Percentiles rank a stretch among this genome's conserved stretches.
Conservation (phyloP, 2,113 vertebrate genomes). For the Crotophaga sulcirostris region DNA sequence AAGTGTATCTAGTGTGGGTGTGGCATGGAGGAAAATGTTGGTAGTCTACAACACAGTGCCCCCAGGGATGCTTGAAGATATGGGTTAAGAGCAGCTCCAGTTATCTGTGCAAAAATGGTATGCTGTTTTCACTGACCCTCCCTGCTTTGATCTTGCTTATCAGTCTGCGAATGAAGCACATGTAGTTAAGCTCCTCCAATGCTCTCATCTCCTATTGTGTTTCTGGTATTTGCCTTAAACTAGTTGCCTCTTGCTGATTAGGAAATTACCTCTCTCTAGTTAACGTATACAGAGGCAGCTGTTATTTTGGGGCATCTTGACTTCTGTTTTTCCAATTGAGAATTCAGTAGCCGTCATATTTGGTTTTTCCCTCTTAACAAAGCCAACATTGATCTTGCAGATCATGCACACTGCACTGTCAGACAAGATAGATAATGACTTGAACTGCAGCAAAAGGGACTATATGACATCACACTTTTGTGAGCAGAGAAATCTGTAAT, state of each 20-base stretch:
- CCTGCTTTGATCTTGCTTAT: background rate
- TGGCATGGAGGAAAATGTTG: rapidly evolving
- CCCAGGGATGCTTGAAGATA: background rate
- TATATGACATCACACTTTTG: constrained; percentile 71
- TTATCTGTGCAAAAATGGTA: background rate
- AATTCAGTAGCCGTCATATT: background rate
- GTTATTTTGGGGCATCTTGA: background rate
- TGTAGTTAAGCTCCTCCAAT: background rate
- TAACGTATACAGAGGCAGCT: background rate
- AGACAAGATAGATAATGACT: constrained; percentile 71
- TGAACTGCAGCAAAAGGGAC: constrained; percentile 57
- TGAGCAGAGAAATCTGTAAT: constrained; percentile 68
- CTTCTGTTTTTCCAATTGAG: background rate
- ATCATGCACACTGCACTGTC: constrained; percentile 43
- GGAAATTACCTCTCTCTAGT: background rate
- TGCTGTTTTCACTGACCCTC: background rate
- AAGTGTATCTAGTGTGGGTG: background rate
- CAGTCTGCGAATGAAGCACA: rapidly evolving
- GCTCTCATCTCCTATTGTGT: background rate
- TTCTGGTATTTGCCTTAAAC: background rate
- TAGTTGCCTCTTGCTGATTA: background rate
- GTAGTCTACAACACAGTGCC: background rate
- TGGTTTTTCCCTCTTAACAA: constrained; percentile 12
- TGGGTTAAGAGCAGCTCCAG: background rate
- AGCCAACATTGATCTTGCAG: constrained; percentile 52